Evolutionary conservation across 2,113 vertebrate species (phyloP).

Genomic region (Hyperopisus bebe): DNA sequence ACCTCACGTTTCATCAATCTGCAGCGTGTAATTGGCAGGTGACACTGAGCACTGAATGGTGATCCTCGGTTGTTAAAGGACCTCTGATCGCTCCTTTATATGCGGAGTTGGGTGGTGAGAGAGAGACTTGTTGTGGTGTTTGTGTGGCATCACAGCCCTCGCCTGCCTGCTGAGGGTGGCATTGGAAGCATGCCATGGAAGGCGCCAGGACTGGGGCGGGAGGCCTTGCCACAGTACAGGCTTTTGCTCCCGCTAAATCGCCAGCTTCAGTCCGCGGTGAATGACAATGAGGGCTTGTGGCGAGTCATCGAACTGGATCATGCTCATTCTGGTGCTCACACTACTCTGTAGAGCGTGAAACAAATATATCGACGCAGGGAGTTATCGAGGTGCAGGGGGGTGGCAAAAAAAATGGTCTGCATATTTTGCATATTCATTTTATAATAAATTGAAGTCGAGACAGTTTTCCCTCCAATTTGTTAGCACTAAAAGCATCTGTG

Average conservation of each 20-base stretch:
- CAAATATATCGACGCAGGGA: constrained; percentile 2
- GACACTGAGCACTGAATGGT: not conserved
- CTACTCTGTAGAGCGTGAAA: not conserved
- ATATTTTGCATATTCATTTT: not conserved
- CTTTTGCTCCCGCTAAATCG: not conserved
- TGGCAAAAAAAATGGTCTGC: not conserved
- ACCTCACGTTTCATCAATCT: not conserved
- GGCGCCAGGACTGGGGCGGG: not conserved
- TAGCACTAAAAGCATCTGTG: not conserved
- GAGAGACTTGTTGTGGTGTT: not conserved
- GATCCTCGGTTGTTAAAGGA: not conserved
- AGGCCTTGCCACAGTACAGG: not conserved
- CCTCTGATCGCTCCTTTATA: not conserved
- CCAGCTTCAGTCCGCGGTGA: not conserved
- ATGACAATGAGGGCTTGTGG: not conserved
- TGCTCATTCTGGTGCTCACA: not conserved
- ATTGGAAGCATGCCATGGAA: not conserved
- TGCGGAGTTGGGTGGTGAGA: not conserved
- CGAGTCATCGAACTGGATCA: not conserved
- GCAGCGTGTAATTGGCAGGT: not conserved
- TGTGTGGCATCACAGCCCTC: not conserved
- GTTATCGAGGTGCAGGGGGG: not conserved
- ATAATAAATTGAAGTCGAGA: not conserved
- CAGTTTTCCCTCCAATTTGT: not conserved
- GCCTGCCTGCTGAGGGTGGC: not conserved